These are phyloP conservation scores for Cheracebus regulus DNA, from an alignment of 2,797 vertebrate genomes.

Conservation along the genomic window DNA sequence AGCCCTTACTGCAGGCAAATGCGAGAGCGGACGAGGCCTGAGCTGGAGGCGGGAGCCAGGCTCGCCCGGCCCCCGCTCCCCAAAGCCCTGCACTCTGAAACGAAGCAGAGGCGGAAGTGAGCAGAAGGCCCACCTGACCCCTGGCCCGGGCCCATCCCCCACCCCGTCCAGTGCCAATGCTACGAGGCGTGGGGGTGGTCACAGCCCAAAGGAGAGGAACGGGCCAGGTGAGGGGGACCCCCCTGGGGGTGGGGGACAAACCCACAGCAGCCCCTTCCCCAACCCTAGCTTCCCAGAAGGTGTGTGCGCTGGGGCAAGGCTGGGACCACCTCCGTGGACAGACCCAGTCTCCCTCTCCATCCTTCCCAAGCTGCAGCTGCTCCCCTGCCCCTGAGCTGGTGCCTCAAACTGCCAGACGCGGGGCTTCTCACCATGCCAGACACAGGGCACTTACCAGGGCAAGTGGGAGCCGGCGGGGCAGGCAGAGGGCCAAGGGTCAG, in stretches of 20 bases:
- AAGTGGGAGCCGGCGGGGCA: not conserved
- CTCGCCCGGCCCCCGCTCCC: not conserved
- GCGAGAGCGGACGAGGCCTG: not conserved
- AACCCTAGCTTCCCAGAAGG: not conserved
- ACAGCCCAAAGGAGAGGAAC: not conserved
- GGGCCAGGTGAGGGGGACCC: not conserved
- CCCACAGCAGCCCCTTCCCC: not conserved
- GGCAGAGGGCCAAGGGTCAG: not conserved
- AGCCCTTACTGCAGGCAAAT: not conserved
- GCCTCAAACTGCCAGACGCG: not conserved
- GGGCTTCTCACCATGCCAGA: not conserved
- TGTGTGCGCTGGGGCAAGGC: not conserved
- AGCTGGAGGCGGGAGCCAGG: not conserved
- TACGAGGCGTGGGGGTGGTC: not conserved
- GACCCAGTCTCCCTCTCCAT: not conserved
- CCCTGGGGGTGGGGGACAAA: not conserved
- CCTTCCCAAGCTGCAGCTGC: not conserved
- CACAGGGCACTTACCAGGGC: not conserved
- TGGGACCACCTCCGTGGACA: rapidly evolving
- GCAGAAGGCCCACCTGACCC: too few species aligned
- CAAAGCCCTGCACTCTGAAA: too few species aligned
- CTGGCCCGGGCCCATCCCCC: not conserved
- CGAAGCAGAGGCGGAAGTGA: rapidly evolving
- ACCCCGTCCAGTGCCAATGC: not conserved
- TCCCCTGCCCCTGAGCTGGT: not conserved